Evolutionary conservation across 2,888 invertebrate species (phyloP), one percentile per base, ranked within the genome.

Genomic region (Troilus luridus): DNA sequence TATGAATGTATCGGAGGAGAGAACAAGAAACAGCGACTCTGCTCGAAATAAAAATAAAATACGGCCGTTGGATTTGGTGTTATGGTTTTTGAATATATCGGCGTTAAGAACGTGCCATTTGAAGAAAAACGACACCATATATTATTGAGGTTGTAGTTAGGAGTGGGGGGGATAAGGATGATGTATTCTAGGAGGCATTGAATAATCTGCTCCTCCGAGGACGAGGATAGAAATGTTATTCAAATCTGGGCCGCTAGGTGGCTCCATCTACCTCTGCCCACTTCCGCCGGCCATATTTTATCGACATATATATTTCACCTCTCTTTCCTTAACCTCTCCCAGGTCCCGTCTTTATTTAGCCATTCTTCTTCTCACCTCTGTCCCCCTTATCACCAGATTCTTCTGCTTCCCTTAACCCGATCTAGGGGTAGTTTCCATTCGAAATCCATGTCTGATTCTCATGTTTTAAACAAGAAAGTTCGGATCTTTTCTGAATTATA

Each of bases 161-260:
- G 89, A 85, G 89, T 59, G 56, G 58, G 89, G 89, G 67, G 89
- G 89, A 89, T 89, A 89, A 89, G 89, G 89, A 89, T 89, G 89
- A 89, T 89, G 89, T 89, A 89, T 89, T 67, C 89, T 59, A 21
- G 67, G 54, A 72, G 89, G 62, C 89, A 88, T 54, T 89, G 89
- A 64, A 89, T 89, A 72, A 60, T 88, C 88, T 60, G 89, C 58
- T 41, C 59, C 88, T 54, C 24, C 64, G 41, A 24, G 89, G n/a
- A 14, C 64, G 56, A 41, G 54, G 89, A 89, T 89, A 67, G 89
- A 89, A 89, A 89, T 89, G 89, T 89, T 89, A 89, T 89, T 89
- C 89, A 89, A 89, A 89, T 89, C 89, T 89, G 54, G 64, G 62
- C 88, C 88, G 88, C 62, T 27, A 88, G 88, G 85, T 85, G 85